phyloP scores from a whole-genome alignment of 2,113 vertebrate genomes.

The Chinchilla lanigera region DNA sequence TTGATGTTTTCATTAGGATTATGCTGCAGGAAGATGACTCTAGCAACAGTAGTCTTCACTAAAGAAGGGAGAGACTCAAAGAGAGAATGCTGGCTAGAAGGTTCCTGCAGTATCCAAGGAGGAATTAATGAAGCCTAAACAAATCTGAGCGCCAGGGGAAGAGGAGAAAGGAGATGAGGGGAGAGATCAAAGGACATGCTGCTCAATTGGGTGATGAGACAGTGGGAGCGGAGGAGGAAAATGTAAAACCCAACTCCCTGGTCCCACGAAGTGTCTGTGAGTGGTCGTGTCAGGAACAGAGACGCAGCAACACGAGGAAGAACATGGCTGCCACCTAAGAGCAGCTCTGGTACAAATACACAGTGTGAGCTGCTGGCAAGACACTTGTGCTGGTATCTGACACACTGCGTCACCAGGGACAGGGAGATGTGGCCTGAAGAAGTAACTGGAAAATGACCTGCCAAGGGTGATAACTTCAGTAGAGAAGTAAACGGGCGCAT shows the following conservation, averaged over 20 bases:
- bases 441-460: background rate
- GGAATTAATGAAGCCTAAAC: background rate
- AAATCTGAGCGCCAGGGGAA: background rate
- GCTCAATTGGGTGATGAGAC: background rate
- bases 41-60: background rate
- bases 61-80: background rate
- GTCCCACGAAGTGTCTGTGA: background rate
- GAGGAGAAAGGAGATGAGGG: background rate
- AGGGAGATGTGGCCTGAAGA: background rate
- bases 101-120: background rate
- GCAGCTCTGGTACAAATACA: background rate
- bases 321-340: background rate
- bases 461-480: background rate
- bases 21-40: slow-evolving; percentile 1
- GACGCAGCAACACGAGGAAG: background rate
- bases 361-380: background rate
- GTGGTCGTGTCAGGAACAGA: background rate
- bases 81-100: background rate
- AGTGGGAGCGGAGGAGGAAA: background rate
- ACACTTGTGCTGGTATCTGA: background rate
- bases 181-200: background rate
- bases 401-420: background rate
- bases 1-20: background rate
- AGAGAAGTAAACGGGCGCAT: background rate
- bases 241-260: background rate